Conservation (phyloP, 2,113 vertebrate species). For the Ellobius talpinus region DNA sequence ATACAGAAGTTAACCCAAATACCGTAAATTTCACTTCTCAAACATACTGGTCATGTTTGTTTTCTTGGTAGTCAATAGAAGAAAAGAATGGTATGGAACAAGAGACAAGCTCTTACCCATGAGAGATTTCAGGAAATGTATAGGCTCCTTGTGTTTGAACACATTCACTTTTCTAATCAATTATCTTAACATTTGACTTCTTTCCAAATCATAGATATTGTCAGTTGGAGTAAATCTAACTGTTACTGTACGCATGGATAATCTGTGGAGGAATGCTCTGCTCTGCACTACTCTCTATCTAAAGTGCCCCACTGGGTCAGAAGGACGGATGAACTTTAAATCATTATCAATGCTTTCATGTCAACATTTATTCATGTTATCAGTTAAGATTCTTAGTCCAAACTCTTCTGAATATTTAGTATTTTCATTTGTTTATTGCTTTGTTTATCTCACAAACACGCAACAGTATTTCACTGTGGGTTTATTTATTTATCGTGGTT, state of each 20-base stretch:
- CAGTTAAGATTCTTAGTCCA: not conserved
- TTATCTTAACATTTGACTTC: not conserved
- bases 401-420: not conserved
- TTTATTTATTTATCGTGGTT: not conserved
- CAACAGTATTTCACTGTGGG: not conserved
- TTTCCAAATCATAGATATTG: not conserved
- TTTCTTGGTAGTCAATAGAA: not conserved
- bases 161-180: not conserved
- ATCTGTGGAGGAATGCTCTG: not conserved
- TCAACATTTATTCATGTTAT: not conserved
- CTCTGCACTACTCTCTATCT: not conserved
- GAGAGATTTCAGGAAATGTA: not conserved
- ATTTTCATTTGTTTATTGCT: not conserved
- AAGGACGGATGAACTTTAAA: not conserved
- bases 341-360: not conserved
- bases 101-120: not conserved
- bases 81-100: not conserved
- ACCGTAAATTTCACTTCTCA: not conserved
- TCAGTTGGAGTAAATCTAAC: not conserved
- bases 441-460: not conserved
- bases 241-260: not conserved
- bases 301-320: not conserved
- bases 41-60: not conserved
- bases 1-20: not conserved
- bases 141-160: not conserved